phyloP scores from a whole-genome alignment of 1,140 invertebrate genomes.

The Vollenhovia emeryi region DNA sequence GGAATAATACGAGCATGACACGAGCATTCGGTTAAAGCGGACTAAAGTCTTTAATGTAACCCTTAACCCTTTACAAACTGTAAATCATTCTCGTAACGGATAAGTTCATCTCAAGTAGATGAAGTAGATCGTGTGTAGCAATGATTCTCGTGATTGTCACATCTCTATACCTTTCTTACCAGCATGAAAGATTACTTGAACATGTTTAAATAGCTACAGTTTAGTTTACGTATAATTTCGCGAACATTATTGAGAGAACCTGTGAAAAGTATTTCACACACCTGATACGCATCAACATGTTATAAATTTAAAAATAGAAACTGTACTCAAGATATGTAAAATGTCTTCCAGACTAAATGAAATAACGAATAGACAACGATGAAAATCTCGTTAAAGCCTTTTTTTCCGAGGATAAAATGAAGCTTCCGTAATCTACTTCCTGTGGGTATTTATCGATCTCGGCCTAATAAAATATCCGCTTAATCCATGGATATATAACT shows the following conservation, averaged over 20 bases:
- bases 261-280: background rate
- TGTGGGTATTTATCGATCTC: constrained; percentile 16
- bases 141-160: background rate
- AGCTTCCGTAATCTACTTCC: background rate
- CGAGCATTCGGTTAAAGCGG: constrained; percentile 14
- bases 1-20: constrained; percentile 33
- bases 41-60: constrained; percentile 22
- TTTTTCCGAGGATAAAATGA: background rate
- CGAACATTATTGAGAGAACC: background rate
- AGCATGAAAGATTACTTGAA: background rate
- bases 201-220: background rate
- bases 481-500: constrained; percentile 43
- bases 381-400: background rate
- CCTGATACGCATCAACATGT: background rate
- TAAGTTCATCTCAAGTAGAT: constrained; percentile 9
- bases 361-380: background rate
- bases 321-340: background rate
- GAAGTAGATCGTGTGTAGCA: background rate
- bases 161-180: background rate
- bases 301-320: background rate
- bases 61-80: background rate
- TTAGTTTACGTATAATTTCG: background rate
- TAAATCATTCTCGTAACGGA: constrained; percentile 10
- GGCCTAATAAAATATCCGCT: constrained; percentile 34
- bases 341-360: background rate